Percentiles rank a stretch among this genome's conserved stretches.
phyloP scores from a whole-genome alignment of 2,888 invertebrate genomes.

The Steromphala cineraria region DNA sequence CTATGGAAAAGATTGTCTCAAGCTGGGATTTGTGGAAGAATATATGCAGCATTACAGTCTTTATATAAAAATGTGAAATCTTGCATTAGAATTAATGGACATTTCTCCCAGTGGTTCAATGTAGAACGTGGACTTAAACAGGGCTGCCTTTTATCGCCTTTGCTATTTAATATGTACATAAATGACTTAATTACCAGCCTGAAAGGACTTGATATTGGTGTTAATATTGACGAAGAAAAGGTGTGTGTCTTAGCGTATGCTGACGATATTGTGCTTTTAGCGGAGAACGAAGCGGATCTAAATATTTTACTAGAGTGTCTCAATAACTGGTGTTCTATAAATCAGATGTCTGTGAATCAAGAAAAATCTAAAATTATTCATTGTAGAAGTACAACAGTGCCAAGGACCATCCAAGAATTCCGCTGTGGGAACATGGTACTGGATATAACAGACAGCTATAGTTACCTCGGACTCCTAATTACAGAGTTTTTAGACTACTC shows the following conservation, averaged over 20 bases:
- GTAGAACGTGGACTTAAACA: constrained; percentile 9
- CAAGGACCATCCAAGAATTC: too few species aligned
- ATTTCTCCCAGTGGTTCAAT: not conserved
- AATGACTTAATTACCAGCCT: not conserved
- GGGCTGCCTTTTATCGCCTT: not conserved
- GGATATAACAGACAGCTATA: too few species aligned
- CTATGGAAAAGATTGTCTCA: not conserved
- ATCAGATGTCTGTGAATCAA: too few species aligned
- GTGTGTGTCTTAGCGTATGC: not conserved
- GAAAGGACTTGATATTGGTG: not conserved
- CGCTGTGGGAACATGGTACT: too few species aligned
- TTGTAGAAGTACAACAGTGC: too few species aligned
- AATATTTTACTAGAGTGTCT: too few species aligned
- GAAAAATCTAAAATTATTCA: too few species aligned
- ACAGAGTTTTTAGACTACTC: too few species aligned
- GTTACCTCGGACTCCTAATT: too few species aligned
- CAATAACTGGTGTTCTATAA: too few species aligned
- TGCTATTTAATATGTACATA: not conserved
- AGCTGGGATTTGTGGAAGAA: not conserved
- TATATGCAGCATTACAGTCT: not conserved
- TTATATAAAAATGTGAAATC: constrained; percentile 5
- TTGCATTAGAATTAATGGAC: constrained; percentile 11
- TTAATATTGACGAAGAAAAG: not conserved
- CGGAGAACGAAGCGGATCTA: not conserved
- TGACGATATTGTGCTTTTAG: not conserved